phyloP scores from a whole-genome alignment of 2,888 invertebrate species.

The Acleris holmiana region DNA sequence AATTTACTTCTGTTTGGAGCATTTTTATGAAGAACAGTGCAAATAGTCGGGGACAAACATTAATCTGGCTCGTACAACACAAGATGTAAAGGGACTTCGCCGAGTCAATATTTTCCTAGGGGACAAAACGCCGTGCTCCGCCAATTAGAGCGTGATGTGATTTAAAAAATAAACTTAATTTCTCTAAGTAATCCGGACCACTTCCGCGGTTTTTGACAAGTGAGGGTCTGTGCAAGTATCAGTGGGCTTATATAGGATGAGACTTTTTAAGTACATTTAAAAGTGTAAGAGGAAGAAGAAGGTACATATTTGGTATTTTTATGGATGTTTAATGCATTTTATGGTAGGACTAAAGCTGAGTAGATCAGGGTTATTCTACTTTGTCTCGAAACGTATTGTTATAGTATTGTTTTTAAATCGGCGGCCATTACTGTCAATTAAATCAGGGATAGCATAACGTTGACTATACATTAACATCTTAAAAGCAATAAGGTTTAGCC shows the following conservation, averaged over 20 bases:
- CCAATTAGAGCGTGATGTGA: conserved; percentile 81
- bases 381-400: too few relatives aligned
- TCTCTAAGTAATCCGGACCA: conserved; percentile 43
- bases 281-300: neutral
- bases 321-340: too few relatives aligned
- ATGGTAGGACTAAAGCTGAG: too few relatives aligned
- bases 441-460: too few relatives aligned
- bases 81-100: conserved; percentile 76
- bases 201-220: conserved; percentile 23
- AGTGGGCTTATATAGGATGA: neutral
- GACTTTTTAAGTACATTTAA: neutral
- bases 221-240: conserved; percentile 7
- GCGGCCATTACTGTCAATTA: too few relatives aligned
- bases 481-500: too few relatives aligned
- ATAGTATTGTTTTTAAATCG: too few relatives aligned
- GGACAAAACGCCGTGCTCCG: conserved; percentile 71
- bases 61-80: conserved; percentile 82
- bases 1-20: conserved; percentile 59
- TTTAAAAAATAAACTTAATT: conserved; percentile 81
- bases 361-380: too few relatives aligned
- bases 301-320: too few relatives aligned
- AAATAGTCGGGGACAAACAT: conserved; percentile 80
- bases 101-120: conserved; percentile 78
- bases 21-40: conserved; percentile 82
- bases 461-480: too few relatives aligned